A percentile compares a stretch with the other conserved stretches of the same genome.
These are phyloP conservation scores for Leucoma salicis DNA, from an alignment of 2,888 invertebrate species.

Conservation along the genomic window DNA sequence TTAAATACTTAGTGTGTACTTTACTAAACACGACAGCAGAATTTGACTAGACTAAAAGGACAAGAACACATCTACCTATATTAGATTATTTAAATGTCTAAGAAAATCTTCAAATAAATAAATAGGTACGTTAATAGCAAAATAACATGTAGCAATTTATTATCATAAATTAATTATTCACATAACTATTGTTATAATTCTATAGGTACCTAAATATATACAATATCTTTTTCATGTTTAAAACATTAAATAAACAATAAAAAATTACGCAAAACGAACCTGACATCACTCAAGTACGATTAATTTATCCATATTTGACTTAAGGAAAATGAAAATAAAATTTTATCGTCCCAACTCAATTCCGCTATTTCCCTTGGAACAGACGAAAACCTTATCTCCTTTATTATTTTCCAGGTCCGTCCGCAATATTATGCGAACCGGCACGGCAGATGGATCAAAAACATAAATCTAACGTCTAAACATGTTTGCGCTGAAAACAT, in stretches of 20 bases:
- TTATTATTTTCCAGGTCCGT: slow-evolving; percentile 76
- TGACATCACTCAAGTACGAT: slow-evolving; percentile 49
- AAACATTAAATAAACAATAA: neutral
- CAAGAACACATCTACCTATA: too few species aligned
- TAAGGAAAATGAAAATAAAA: slow-evolving; percentile 69
- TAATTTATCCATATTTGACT: slow-evolving; percentile 57
- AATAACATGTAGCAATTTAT: too few species aligned
- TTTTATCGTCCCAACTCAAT: slow-evolving; percentile 66
- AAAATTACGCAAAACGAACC: slow-evolving; percentile 39
- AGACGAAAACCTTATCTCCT: slow-evolving; percentile 72
- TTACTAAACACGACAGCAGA: too few species aligned
- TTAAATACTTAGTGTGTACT: too few species aligned
- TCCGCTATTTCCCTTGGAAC: slow-evolving; percentile 56
- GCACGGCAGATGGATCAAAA: slow-evolving; percentile 73
- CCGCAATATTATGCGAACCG: slow-evolving; percentile 75
- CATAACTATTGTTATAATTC: too few species aligned
- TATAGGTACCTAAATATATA: too few species aligned
- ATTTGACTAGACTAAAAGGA: too few species aligned
- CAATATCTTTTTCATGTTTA: too few species aligned
- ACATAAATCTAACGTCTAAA: slow-evolving; percentile 75
- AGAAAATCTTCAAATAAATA: too few species aligned
- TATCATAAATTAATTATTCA: too few species aligned
- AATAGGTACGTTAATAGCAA: too few species aligned
- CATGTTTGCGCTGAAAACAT: slow-evolving; percentile 64
- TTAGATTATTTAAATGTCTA: too few species aligned